Evolutionary conservation across 2,888 invertebrate genomes (phyloP).

Genomic region (Cheilosia variabilis): DNA sequence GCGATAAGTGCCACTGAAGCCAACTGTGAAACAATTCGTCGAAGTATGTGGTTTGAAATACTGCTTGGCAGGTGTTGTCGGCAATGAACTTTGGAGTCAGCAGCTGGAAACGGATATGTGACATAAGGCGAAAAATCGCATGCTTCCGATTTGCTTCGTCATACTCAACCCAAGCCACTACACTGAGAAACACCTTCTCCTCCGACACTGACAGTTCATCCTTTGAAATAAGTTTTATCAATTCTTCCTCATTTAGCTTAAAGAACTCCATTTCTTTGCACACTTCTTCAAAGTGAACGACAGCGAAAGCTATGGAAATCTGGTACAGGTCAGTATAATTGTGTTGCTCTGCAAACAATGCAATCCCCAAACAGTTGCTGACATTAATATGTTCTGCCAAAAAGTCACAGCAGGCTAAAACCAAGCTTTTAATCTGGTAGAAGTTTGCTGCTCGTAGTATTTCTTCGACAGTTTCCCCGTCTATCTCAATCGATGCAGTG

Average conservation of each 20-base stretch:
- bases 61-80: neutral
- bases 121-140: neutral
- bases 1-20: neutral
- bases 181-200: neutral
- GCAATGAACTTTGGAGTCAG: neutral
- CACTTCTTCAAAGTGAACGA: neutral
- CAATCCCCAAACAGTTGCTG: neutral
- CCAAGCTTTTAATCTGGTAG: neutral
- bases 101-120: neutral
- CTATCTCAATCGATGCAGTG: neutral
- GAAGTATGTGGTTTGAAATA: neutral
- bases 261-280: neutral
- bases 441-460: neutral
- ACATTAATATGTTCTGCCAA: neutral
- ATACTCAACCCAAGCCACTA: neutral
- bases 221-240: neutral
- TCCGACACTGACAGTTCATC: neutral
- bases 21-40: neutral
- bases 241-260: neutral
- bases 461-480: neutral
- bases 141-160: neutral
- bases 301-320: no score
- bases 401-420: neutral
- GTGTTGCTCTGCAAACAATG: neutral
- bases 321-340: no score